Evolutionary conservation across 2,888 invertebrate genomes (phyloP).

Genomic region (Alloplasta piceator): DNA sequence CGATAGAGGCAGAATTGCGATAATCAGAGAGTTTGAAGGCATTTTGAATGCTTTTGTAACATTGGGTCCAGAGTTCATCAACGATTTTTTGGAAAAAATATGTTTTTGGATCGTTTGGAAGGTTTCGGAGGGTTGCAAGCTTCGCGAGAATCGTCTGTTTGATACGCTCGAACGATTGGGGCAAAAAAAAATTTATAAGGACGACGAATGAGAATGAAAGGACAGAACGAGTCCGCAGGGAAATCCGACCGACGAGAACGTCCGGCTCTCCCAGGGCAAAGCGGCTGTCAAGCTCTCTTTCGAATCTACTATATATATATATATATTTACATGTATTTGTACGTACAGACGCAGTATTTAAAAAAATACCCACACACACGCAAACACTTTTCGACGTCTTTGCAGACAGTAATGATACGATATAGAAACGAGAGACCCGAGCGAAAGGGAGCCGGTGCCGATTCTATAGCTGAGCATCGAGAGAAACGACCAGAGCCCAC

Average conservation of each 20-base stretch:
- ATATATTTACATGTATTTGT: neutral
- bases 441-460: constrained; percentile 44
- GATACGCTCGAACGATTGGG: constrained; percentile 10
- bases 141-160: constrained; percentile 3
- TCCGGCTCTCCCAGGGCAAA: constrained; percentile 58
- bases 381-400: constrained; percentile 46
- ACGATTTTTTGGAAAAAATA: neutral
- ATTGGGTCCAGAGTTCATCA: neutral
- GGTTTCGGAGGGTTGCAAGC: constrained; percentile 10
- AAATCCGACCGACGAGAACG: constrained; percentile 63
- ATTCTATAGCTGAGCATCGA: constrained; percentile 48
- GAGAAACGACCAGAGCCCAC: constrained; percentile 56
- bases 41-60: too few species aligned
- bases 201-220: constrained; percentile 46
- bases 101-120: neutral
- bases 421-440: constrained; percentile 42
- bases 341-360: neutral
- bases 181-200: constrained; percentile 16
- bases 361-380: constrained; percentile 2
- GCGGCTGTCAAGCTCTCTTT: constrained; percentile 58
- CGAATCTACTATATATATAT: constrained; percentile 29
- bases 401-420: constrained; percentile 60
- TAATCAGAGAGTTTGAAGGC: too few species aligned
- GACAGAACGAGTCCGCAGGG: constrained; percentile 51
- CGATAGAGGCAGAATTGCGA: too few species aligned